These are phyloP conservation scores for Psittacula cyanocephala DNA, from an alignment of 2,113 vertebrate species.

Conservation along the genomic window DNA sequence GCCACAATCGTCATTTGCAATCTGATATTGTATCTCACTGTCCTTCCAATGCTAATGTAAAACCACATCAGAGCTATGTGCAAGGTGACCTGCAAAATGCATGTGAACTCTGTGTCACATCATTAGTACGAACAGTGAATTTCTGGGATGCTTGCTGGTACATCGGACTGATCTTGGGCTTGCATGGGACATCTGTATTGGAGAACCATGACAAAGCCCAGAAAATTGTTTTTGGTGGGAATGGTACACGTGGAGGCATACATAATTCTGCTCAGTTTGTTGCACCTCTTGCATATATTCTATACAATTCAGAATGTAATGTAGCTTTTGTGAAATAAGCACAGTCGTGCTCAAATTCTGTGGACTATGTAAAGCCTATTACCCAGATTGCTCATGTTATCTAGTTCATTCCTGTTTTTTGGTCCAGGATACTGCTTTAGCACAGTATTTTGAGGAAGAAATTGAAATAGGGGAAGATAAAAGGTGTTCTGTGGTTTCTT, in stretches of 20 bases:
- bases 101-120: background rate
- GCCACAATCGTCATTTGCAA: background rate
- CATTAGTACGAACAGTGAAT: background rate
- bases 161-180: background rate
- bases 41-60: background rate
- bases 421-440: background rate
- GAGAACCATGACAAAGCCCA: background rate
- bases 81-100: background rate
- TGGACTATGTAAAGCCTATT: conserved; percentile 4
- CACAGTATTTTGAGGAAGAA: conserved; percentile 24
- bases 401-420: conserved; percentile 22
- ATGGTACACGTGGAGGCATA: background rate
- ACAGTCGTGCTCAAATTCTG: background rate
- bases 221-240: background rate
- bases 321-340: background rate
- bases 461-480: conserved; percentile 52
- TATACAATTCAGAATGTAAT: background rate
- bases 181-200: background rate
- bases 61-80: background rate
- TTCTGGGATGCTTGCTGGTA: background rate
- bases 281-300: background rate
- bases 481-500: conserved; percentile 64
- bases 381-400: conserved; percentile 27
- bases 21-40: background rate
- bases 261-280: background rate